phyloP scores from a whole-genome alignment of 2,113 vertebrate species.

The Polyodon spathula region DNA sequence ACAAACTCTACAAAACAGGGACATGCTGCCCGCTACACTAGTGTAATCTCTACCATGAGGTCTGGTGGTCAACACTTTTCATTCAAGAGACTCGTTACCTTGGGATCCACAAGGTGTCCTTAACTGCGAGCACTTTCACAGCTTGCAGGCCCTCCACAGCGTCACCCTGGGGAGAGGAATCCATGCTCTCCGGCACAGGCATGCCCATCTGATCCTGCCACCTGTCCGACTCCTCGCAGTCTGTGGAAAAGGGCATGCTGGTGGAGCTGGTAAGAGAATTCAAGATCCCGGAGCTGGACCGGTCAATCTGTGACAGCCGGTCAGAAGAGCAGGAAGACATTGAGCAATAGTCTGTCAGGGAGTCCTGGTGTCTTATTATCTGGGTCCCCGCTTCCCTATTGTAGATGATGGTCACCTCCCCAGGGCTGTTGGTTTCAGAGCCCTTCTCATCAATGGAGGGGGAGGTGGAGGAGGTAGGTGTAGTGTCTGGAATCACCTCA shows the following conservation, averaged over 20 bases:
- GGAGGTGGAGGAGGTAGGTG: fast-evolving
- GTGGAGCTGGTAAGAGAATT: constrained; percentile 47
- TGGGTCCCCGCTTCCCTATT: constrained; percentile 73
- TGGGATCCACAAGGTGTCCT: constrained; percentile 82
- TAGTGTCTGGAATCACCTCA: no score
- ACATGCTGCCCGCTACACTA: no score
- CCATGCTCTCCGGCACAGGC: constrained; percentile 19
- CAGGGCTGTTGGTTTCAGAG: neutral
- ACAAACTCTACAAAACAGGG: constrained; percentile 7
- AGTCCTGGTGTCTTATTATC: constrained; percentile 80
- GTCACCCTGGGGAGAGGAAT: constrained; percentile 22
- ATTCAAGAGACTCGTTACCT: constrained; percentile 67
- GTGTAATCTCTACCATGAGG: no score
- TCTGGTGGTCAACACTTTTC: no score
- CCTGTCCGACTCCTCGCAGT: constrained; percentile 40
- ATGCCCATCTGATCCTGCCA: constrained; percentile 21
- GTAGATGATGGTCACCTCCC: constrained; percentile 60
- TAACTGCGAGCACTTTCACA: constrained; percentile 67
- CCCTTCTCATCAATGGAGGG: neutral
- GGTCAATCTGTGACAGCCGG: constrained; percentile 18
- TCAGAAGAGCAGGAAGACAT: constrained; percentile 61
- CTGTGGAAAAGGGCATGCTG: constrained; percentile 36
- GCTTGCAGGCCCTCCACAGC: constrained; percentile 56
- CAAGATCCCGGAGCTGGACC: constrained; percentile 41
- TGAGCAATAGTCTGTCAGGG: constrained; percentile 80